A percentile compares a stretch with the other conserved stretches of the same genome.
Conservation (phyloP, 2,797 vertebrate species). For the Perodicticus potto region DNA sequence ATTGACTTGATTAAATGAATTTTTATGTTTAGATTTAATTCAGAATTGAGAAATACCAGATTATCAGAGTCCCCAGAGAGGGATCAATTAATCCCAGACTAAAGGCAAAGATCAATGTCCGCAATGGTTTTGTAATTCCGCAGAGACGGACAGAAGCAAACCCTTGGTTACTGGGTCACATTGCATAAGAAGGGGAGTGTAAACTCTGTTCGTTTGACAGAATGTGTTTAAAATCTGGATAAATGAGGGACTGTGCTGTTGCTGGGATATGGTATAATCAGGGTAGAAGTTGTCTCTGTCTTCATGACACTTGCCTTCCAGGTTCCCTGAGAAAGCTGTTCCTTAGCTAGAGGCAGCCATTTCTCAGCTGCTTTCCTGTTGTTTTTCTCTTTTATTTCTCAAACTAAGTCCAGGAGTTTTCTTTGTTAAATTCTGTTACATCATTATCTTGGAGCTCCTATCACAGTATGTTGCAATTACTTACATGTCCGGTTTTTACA, state of each 20-base stretch:
- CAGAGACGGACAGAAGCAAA: conserved; percentile 26
- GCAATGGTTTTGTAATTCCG: conserved; percentile 50
- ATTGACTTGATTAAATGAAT: conserved; percentile 56
- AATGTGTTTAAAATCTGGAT: not conserved
- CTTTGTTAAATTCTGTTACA: not conserved
- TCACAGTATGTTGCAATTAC: not conserved
- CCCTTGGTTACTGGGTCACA: conserved; percentile 32
- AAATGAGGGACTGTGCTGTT: not conserved
- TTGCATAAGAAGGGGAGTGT: conserved; percentile 46
- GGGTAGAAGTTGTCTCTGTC: not conserved
- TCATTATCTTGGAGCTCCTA: not conserved
- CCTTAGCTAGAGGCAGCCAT: not conserved
- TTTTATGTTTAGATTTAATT: conserved; percentile 45
- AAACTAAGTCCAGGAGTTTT: not conserved
- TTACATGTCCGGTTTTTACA: not conserved
- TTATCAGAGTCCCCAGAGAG: conserved; percentile 46
- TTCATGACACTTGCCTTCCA: not conserved
- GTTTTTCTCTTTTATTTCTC: not conserved
- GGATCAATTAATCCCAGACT: not conserved
- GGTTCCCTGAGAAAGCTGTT: not conserved
- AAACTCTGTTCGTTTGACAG: not conserved
- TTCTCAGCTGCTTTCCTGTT: not conserved
- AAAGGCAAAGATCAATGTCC: conserved; percentile 27
- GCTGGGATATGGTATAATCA: not conserved
- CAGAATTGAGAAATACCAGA: conserved; percentile 58